Conservation (phyloP, 2,888 invertebrate genomes). For the Brachylomia viminalis region DNA sequence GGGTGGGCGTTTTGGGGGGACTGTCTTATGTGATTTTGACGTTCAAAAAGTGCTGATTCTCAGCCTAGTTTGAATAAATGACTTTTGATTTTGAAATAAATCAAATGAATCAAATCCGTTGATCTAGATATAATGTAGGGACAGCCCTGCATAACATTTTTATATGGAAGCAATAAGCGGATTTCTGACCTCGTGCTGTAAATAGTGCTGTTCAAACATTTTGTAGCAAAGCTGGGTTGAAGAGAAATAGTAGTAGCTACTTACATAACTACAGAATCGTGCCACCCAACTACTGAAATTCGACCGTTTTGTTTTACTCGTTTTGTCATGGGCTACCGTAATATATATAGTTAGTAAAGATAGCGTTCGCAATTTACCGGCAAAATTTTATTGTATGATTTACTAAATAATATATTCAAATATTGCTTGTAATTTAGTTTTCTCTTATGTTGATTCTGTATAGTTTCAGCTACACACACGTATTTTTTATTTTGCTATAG, state of each 20-base stretch:
- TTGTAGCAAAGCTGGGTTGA: background rate
- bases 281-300: background rate
- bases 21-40: no score
- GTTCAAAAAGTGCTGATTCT: no score
- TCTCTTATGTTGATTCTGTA: no score
- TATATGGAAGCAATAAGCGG: background rate
- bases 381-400: no score
- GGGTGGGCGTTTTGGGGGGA: no score
- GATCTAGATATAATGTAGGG: background rate
- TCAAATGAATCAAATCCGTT: no score
- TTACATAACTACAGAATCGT: background rate
- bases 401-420: no score
- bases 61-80: no score
- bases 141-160: slow-evolving; percentile 20
- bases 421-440: no score
- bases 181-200: slow-evolving; percentile 7
- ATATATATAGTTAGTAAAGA: background rate
- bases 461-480: no score
- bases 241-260: background rate
- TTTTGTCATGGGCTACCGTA: background rate
- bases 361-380: background rate
- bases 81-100: no score
- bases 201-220: background rate
- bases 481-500: no score
- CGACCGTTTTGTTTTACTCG: background rate